Conservation (phyloP, 1,140 invertebrate species). For the Vanessa atalanta region DNA sequence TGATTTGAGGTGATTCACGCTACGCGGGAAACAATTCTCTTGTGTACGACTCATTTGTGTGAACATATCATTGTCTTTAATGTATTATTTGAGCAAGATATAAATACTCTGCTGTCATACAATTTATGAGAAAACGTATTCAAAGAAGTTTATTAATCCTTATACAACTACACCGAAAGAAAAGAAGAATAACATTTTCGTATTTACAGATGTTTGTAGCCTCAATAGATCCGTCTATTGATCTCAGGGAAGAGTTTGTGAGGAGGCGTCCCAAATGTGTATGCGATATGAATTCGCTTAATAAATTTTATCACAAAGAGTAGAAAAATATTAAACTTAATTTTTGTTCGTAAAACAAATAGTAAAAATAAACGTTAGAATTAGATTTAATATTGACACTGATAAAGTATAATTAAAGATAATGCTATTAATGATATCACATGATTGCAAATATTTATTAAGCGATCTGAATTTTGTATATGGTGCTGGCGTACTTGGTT, state of each 20-base stretch:
- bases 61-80: background rate
- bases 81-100: background rate
- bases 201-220: too few relatives aligned
- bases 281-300: too few relatives aligned
- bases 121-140: background rate
- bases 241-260: too few relatives aligned
- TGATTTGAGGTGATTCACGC: constrained; percentile 20
- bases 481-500: constrained; percentile 21
- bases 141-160: background rate
- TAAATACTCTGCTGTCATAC: background rate
- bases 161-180: background rate
- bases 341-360: too few relatives aligned
- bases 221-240: too few relatives aligned
- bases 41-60: constrained; percentile 16
- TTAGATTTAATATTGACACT: background rate
- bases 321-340: too few relatives aligned
- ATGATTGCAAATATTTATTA: background rate
- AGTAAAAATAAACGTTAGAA: too few relatives aligned
- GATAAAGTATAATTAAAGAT: background rate
- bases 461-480: constrained; percentile 23
- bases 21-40: constrained; percentile 20
- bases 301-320: too few relatives aligned
- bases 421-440: background rate
- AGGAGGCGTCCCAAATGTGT: too few relatives aligned
- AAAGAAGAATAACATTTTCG: background rate